Conservation (phyloP, 2,797 vertebrate species). For the Alauda arvensis region DNA sequence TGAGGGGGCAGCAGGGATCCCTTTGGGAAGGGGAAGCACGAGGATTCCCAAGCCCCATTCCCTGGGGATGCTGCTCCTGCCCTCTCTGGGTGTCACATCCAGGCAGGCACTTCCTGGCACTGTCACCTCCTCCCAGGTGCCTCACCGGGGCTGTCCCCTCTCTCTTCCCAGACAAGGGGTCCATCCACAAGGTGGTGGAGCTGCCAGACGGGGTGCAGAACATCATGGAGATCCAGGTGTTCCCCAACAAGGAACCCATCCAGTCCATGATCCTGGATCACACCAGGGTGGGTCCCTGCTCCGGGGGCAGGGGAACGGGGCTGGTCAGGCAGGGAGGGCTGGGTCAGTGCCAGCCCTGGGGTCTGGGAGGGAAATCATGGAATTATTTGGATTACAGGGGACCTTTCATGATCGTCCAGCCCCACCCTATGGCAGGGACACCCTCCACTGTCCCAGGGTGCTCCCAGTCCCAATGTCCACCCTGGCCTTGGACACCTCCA, state of each 20-base stretch:
- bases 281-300: constrained; percentile 44
- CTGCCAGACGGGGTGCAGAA: constrained; percentile 39
- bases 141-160: not conserved
- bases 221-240: constrained; percentile 73
- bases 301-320: fast-evolving
- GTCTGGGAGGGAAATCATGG: not conserved
- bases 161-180: constrained; percentile 66
- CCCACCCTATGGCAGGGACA: not conserved
- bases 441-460: fast-evolving
- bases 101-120: not conserved
- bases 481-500: not conserved
- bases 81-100: not conserved
- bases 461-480: fast-evolving
- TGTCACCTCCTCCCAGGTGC: fast-evolving
- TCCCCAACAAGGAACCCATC: constrained; percentile 42
- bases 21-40: not conserved
- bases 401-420: not conserved
- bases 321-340: not conserved
- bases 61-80: not conserved
- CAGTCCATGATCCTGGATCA: constrained; percentile 67
- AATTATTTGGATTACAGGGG: not conserved
- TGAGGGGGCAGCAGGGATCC: not conserved
- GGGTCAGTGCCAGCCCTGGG: not conserved
- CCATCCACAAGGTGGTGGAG: constrained; percentile 72
- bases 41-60: not conserved